Evolutionary conservation across 2,797 vertebrate genomes (phyloP), one percentile per base, ranked within the genome.

Genomic region (Bryconaethiops microstoma): DNA sequence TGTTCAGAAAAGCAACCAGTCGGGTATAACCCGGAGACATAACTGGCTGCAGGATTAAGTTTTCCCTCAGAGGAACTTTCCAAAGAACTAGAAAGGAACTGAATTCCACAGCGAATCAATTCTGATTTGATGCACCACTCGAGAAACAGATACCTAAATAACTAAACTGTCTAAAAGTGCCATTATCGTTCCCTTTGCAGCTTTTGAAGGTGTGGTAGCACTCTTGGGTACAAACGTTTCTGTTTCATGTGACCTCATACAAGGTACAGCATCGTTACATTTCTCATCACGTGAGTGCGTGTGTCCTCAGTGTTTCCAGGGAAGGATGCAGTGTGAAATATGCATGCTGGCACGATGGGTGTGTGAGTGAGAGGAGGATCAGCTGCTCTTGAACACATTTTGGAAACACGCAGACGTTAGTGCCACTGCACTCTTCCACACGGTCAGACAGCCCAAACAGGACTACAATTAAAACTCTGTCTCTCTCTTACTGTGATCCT

Each of bases 31-130:
- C 4, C n/a, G 63, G 62, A 59, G 48, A 42, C 57, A 52, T 84
- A 84, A 89, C 87, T 82, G 87, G 80, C 87, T 79, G 74, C 76
- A 65, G 75, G 78, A 85, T 57, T 48, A 72, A 77, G 62, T 5
- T 59, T 72, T 79, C 69, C 81, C 60, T 13, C 64, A 23, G 76
- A 76, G 71, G 74, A 62, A 19, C 0, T 64, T 39, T 1, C 7
- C 45, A 48, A 48, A 2, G 45, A 48, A 48, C 40, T 6, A 9
- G 63, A 12, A 60, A 63, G 29, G 25, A 75, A 10, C 52, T 25
- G 14, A 4, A 13, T 21, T 7, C 12, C 42, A 45, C 60, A 14
- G 4, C 48, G 23, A 39, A 35, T 80, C 39, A 17, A 80, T 74
- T 8, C 16, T 42, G 9, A 7, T 17, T 4, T 10, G 19, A 50